Percentiles rank a stretch among this genome's conserved stretches.
Conservation (phyloP, 2,113 vertebrate species). For the Bufo gargarizans region DNA sequence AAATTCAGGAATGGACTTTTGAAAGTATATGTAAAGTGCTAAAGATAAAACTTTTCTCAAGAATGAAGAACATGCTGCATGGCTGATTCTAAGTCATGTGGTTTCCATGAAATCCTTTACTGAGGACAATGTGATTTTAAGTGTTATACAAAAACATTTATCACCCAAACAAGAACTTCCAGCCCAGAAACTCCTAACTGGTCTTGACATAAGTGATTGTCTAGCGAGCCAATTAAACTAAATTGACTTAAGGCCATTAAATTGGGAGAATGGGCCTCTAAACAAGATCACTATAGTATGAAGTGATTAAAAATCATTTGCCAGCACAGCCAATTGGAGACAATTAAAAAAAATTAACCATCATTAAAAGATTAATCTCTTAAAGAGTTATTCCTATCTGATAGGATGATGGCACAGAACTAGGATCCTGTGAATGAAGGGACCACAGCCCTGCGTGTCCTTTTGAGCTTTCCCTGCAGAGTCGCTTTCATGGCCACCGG, state of each 20-base stretch:
- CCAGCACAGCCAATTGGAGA: conserved; percentile 1
- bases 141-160: not conserved
- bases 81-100: not conserved
- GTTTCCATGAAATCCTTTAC: not conserved
- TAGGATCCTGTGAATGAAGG: not conserved
- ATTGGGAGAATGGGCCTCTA: not conserved
- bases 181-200: not conserved
- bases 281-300: conserved; percentile 16
- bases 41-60: not conserved
- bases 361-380: conserved; percentile 4
- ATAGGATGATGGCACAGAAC: not conserved
- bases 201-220: conserved; percentile 9
- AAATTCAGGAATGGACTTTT: not conserved
- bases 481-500: no score
- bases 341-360: not conserved
- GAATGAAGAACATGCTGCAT: not conserved
- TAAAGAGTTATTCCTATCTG: not conserved
- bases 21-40: not conserved
- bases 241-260: conserved; percentile 8
- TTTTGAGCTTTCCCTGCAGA: no score
- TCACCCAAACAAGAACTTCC: not conserved
- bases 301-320: conserved; percentile 24
- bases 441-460: no score
- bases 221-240: not conserved
- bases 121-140: conserved; percentile 2